Percentiles rank a stretch among this genome's conserved stretches.
These are phyloP conservation scores for Macrochelys suwanniensis DNA, from an alignment of 2,797 vertebrate genomes.

Conservation along the genomic window DNA sequence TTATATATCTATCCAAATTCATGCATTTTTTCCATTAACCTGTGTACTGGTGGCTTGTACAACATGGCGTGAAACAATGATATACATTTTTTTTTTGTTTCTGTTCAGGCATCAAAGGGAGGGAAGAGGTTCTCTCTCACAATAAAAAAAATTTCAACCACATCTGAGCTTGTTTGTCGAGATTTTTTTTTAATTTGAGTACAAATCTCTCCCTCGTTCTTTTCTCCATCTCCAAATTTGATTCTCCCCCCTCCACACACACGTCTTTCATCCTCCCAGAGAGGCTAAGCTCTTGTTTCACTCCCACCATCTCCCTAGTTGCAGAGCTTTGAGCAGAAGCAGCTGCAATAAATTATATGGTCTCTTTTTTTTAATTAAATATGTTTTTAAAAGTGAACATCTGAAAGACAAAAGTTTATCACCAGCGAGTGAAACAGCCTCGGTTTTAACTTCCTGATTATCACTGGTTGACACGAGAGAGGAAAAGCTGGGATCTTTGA, in stretches of 20 bases:
- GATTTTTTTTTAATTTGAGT: not conserved
- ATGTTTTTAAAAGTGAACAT: conserved; percentile 44
- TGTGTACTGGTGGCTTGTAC: conserved; percentile 72
- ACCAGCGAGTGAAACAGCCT: conserved; percentile 9
- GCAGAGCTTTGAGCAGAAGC: conserved; percentile 44
- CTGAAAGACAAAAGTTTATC: conserved; percentile 60
- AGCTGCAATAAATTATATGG: conserved; percentile 56
- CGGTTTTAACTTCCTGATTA: conserved; percentile 52
- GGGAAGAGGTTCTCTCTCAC: not conserved
- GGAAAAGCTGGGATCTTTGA: not conserved
- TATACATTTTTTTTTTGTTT: conserved; percentile 15
- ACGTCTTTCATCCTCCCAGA: conserved; percentile 27
- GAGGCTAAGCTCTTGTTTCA: conserved; percentile 28
- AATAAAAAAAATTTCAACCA: not conserved
- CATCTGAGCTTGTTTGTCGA: not conserved
- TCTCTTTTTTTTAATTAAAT: conserved; percentile 40
- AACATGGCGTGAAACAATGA: conserved; percentile 65
- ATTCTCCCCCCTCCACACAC: not conserved
- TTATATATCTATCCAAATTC: conserved; percentile 74
- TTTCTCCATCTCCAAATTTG: conserved; percentile 12
- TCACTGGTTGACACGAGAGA: conserved; percentile 19
- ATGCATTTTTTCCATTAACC: conserved; percentile 77
- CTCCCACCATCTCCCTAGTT: conserved; percentile 47
- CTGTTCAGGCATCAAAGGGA: conserved; percentile 22
- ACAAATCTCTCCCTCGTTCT: not conserved